Conservation (phyloP, 2,888 invertebrate genomes). For the Heliconius charithonia region DNA sequence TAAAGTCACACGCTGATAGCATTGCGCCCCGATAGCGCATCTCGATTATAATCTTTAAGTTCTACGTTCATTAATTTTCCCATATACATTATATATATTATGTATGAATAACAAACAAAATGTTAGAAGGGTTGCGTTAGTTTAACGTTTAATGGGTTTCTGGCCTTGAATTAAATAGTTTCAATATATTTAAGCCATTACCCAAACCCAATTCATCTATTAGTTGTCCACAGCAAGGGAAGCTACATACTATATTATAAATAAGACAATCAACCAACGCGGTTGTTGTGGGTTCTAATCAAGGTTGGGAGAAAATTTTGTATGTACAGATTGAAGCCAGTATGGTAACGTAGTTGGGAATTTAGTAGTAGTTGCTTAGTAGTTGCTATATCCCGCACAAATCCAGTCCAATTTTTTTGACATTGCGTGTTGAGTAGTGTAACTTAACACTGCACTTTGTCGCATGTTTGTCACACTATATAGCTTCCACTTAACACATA, state of each 20-base stretch:
- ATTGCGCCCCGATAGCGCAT: too few species aligned
- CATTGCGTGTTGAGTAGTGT: too few species aligned
- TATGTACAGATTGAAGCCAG: too few species aligned
- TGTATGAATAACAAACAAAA: slow-evolving; percentile 2
- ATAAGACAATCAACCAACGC: not conserved
- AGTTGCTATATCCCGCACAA: too few species aligned
- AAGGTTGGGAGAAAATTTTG: too few species aligned
- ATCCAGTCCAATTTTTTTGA: too few species aligned
- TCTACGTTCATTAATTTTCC: not conserved
- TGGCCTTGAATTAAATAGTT: slow-evolving; percentile 37
- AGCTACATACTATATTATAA: slow-evolving; percentile 15
- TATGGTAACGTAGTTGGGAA: too few species aligned
- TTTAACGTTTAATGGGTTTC: slow-evolving; percentile 25
- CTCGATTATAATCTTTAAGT: not conserved
- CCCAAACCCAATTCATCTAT: slow-evolving; percentile 32
- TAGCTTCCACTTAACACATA: too few species aligned
- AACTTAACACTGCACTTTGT: too few species aligned
- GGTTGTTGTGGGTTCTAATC: not conserved
- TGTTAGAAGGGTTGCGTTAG: slow-evolving; percentile 15
- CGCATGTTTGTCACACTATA: too few species aligned
- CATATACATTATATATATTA: not conserved
- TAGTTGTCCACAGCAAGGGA: not conserved
- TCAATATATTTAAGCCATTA: slow-evolving; percentile 34
- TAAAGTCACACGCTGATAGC: too few species aligned
- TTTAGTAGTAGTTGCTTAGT: too few species aligned